phyloP scores from a whole-genome alignment of 2,113 vertebrate species.

The Suncus etruscus region DNA sequence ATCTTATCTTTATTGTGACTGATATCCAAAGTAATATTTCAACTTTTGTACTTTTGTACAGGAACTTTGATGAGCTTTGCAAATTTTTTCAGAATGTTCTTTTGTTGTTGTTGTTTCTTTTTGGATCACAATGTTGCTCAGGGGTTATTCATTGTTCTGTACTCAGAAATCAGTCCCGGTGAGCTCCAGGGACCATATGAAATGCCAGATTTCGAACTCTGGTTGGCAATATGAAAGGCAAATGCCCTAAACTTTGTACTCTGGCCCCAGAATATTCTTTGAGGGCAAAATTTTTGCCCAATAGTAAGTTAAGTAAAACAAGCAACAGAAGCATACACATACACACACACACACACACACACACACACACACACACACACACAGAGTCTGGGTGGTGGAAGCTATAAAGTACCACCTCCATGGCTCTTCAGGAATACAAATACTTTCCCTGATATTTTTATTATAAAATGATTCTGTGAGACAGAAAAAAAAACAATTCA shows the following conservation, averaged over 20 bases:
- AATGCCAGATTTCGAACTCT: no score
- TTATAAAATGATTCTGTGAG: slow-evolving; percentile 31
- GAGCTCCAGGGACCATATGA: no score
- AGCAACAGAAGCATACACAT: neutral
- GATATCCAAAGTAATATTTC: slow-evolving; percentile 36
- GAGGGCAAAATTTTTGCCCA: neutral
- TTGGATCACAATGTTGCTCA: no score
- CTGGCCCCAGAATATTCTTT: neutral
- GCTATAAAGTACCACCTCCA: neutral
- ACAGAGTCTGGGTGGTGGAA: neutral
- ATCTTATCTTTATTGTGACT: slow-evolving; percentile 30
- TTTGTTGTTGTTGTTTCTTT: neutral
- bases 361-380: no score
- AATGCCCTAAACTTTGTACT: no score
- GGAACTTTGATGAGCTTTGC: slow-evolving; percentile 31
- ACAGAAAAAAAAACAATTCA: slow-evolving; percentile 18
- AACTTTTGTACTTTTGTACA: slow-evolving; percentile 47
- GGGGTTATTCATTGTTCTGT: no score
- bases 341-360: no score
- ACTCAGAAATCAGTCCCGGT: no score
- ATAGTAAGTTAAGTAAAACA: neutral
- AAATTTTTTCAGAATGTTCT: slow-evolving; percentile 43
- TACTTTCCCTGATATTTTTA: neutral
- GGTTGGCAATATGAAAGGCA: no score
- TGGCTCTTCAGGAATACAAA: neutral